Base-by-base conservation (phyloP, 2,797 vertebrate species). In the Siniperca scherzeri region DNA sequence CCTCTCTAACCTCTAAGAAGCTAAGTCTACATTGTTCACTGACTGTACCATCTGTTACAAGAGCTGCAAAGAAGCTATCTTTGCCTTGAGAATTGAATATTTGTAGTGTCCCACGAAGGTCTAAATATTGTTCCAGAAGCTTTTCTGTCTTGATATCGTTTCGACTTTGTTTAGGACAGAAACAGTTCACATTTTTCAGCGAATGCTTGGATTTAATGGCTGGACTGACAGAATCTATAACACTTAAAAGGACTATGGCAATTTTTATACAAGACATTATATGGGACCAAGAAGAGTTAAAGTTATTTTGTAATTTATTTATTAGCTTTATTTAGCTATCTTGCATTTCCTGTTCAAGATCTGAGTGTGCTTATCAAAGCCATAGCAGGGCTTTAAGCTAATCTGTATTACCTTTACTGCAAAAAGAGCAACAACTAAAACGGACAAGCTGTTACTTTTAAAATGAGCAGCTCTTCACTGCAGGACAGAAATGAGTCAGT, bases 21-120 rank as follows among this genome's bases (percentile, higher is more conserved):
- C 67, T 50, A 25, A 50, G 38, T 42, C 27, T 17, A 19, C 68
- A 12, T 22, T 33, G 36, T 69, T 64, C 36, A 53, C 78, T 30
- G 53, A 38, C 61, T 69, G 33, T 5, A 21, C 70, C 78, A 73
- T 84, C 75, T 84, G 75, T 78, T 50, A 13, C 62, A 17, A 55
- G 44, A 64, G 66, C 77, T 27, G 44, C 5, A n/a, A 14, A 67
- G 25, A 64, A 50, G 36, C 70, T 21, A 6, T 13, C 5, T 40
- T 42, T 16, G 27, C 69, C 17, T 55, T 27, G 12, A 64, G 61
- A 78, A 44, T 12, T 53, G 55, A 50, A n/a, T 16, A 75, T 48
- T 21, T 75, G 8, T 33, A 1, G 50, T 16, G 7, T 53, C 56
- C 46, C 72, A 27, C 4, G 0, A 48, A 82, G 68, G 38, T 70